Percentiles rank a stretch among this genome's conserved stretches.
These are phyloP conservation scores for Drosophila neoperkinsi DNA, from an alignment of 2,888 invertebrate genomes.

Conservation along the genomic window DNA sequence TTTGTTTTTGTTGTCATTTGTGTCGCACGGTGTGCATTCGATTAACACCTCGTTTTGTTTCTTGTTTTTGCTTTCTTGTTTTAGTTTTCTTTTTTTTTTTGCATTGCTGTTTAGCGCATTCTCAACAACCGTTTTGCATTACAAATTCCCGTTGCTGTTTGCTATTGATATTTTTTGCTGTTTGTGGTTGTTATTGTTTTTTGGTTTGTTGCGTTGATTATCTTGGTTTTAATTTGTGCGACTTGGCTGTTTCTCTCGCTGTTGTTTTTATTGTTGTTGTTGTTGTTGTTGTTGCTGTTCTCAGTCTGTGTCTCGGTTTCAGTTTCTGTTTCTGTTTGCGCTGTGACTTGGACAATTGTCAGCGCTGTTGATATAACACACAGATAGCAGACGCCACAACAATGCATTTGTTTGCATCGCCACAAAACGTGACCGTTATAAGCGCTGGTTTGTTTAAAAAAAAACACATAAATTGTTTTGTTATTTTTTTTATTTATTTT, in stretches of 20 bases:
- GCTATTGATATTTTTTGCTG: slow-evolving; percentile 11
- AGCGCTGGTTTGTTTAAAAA: slow-evolving; percentile 45
- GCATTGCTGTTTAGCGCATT: slow-evolving; percentile 42
- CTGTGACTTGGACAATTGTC: slow-evolving; percentile 63
- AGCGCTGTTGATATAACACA: slow-evolving; percentile 72
- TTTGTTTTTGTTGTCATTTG: slow-evolving; percentile 32
- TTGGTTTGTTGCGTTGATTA: slow-evolving; percentile 51
- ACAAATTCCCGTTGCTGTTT: slow-evolving; percentile 60
- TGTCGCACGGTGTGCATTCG: slow-evolving; percentile 64
- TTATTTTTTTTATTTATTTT: not conserved
- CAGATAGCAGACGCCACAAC: slow-evolving; percentile 64
- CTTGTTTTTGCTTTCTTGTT: slow-evolving; percentile 22
- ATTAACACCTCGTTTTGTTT: slow-evolving; percentile 69
- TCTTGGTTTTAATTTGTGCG: slow-evolving; percentile 75
- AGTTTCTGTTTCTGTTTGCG: slow-evolving; percentile 20
- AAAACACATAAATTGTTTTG: slow-evolving; percentile 23
- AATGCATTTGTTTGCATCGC: slow-evolving; percentile 65
- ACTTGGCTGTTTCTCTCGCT: not conserved
- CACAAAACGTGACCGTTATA: slow-evolving; percentile 76
- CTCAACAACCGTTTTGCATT: slow-evolving; percentile 58
- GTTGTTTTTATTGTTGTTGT: not conserved
- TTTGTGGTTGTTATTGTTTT: not conserved
- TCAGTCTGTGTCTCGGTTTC: slow-evolving; percentile 8
- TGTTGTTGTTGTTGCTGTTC: not conserved
- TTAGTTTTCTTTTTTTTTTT: slow-evolving; percentile 27